These are phyloP conservation scores for Laspeyria flexula DNA, from an alignment of 2,888 invertebrate species.

Conservation along the genomic window DNA sequence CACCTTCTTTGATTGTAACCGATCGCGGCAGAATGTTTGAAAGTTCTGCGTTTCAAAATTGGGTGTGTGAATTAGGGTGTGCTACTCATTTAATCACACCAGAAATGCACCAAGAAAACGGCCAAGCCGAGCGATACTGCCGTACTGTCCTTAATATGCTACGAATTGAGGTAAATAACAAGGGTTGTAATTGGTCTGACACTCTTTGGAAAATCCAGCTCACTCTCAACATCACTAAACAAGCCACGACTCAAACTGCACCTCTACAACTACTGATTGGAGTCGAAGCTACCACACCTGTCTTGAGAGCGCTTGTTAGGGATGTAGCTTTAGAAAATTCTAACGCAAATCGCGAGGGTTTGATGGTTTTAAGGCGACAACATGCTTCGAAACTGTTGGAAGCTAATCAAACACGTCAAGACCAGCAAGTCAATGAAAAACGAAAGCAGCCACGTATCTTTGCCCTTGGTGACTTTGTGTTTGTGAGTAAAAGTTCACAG, in stretches of 20 bases:
- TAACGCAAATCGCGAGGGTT: slow-evolving; percentile 1
- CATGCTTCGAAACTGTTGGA: background rate
- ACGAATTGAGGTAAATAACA: background rate
- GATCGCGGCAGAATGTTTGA: slow-evolving; percentile 11
- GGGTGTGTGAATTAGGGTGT: background rate
- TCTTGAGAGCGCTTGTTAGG: background rate
- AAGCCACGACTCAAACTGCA: background rate
- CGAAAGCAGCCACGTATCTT: background rate
- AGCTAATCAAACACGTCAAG: background rate
- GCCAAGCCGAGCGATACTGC: slow-evolving; percentile 12
- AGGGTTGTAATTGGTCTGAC: background rate
- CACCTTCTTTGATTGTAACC: background rate
- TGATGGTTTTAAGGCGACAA: background rate
- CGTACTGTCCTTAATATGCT: slow-evolving; percentile 7
- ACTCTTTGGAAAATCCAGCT: slow-evolving; percentile 14
- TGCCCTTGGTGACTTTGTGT: background rate
- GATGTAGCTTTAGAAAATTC: slow-evolving; percentile 2
- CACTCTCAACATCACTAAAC: slow-evolving; percentile 2
- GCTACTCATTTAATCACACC: slow-evolving; percentile 6
- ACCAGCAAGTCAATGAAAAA: background rate
- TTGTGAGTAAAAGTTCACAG: background rate
- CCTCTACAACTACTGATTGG: slow-evolving; percentile 1
- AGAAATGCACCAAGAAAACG: slow-evolving; percentile 7
- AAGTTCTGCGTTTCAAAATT: background rate
- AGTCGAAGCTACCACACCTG: background rate